Percentiles rank a stretch among this genome's conserved stretches.
These are phyloP conservation scores for Plemyria rubiginata DNA, from an alignment of 2,888 invertebrate genomes.

Conservation along the genomic window DNA sequence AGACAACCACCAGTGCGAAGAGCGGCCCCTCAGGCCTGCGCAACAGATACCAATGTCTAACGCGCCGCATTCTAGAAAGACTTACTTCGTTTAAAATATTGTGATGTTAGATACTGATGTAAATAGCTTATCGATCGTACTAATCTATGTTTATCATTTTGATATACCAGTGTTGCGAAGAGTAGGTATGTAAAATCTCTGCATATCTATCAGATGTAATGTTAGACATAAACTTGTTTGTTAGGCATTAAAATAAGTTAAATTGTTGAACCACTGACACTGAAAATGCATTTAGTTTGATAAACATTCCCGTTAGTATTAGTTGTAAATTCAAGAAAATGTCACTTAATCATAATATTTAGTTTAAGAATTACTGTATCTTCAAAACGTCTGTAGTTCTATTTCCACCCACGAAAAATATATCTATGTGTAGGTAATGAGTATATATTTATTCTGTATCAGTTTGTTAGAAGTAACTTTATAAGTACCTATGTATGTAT, in stretches of 20 bases:
- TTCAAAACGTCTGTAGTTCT: neutral
- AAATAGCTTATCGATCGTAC: slow-evolving; percentile 44
- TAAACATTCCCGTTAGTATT: slow-evolving; percentile 55
- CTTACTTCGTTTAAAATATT: slow-evolving; percentile 77
- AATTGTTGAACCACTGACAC: slow-evolving; percentile 10
- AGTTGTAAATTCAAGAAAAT: slow-evolving; percentile 6
- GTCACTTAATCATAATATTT: slow-evolving; percentile 41
- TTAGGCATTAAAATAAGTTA: slow-evolving; percentile 17
- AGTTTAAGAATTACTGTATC: slow-evolving; percentile 17
- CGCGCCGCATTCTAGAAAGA: slow-evolving; percentile 79
- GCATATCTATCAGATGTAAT: slow-evolving; percentile 29
- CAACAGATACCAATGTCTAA: slow-evolving; percentile 81
- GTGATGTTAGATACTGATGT: slow-evolving; percentile 50
- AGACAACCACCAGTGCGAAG: slow-evolving; percentile 81
- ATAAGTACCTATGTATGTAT: neutral
- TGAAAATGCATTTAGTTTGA: slow-evolving; percentile 22
- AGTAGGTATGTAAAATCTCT: slow-evolving; percentile 21
- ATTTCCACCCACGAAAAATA: too few species aligned
- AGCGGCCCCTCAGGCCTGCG: slow-evolving; percentile 76
- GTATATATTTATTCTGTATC: too few species aligned
- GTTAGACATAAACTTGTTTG: slow-evolving; percentile 21
- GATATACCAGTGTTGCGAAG: slow-evolving; percentile 23
- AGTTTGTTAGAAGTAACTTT: neutral
- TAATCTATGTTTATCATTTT: slow-evolving; percentile 35
- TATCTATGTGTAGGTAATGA: too few species aligned